phyloP scores from a whole-genome alignment of 2,888 invertebrate genomes.

The Bombylius major region DNA sequence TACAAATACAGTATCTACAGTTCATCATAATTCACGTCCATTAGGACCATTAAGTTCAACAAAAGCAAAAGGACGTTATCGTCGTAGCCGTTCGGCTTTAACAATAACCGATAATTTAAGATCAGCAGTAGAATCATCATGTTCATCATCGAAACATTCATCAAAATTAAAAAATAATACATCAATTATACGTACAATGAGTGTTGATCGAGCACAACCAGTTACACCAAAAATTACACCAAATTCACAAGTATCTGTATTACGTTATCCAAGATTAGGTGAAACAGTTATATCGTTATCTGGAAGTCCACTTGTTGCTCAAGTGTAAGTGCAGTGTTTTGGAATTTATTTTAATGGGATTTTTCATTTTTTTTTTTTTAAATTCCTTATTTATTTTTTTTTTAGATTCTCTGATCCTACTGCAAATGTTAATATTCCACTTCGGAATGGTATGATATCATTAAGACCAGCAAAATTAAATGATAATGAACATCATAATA shows the following conservation, averaged over 20 bases:
- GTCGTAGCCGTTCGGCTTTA: slow-evolving; percentile 31
- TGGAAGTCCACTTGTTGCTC: slow-evolving; percentile 33
- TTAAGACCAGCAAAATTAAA: slow-evolving; percentile 31
- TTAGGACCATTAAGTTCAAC: slow-evolving; percentile 31
- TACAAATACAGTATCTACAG: slow-evolving; percentile 13
- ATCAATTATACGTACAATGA: slow-evolving; percentile 25
- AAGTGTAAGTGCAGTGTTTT: slow-evolving; percentile 24
- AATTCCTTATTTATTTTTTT: slow-evolving; percentile 1
- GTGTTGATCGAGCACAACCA: slow-evolving; percentile 26
- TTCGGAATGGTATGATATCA: slow-evolving; percentile 31
- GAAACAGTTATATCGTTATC: slow-evolving; percentile 32
- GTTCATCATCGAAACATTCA: slow-evolving; percentile 14
- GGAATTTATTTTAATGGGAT: not conserved
- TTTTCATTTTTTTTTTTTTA: not conserved
- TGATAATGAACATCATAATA: slow-evolving; percentile 21
- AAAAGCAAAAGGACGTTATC: slow-evolving; percentile 25
- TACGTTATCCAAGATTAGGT: slow-evolving; percentile 34
- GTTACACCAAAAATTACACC: slow-evolving; percentile 20
- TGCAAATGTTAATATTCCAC: slow-evolving; percentile 36
- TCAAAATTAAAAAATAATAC: slow-evolving; percentile 31
- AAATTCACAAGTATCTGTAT: slow-evolving; percentile 26
- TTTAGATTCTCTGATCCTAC: slow-evolving; percentile 27
- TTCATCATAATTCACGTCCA: slow-evolving; percentile 9
- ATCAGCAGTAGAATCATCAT: slow-evolving; percentile 4
- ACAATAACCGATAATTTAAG: not conserved